Conservation (phyloP, 2,888 invertebrate species). For the Orthosia cruda region DNA sequence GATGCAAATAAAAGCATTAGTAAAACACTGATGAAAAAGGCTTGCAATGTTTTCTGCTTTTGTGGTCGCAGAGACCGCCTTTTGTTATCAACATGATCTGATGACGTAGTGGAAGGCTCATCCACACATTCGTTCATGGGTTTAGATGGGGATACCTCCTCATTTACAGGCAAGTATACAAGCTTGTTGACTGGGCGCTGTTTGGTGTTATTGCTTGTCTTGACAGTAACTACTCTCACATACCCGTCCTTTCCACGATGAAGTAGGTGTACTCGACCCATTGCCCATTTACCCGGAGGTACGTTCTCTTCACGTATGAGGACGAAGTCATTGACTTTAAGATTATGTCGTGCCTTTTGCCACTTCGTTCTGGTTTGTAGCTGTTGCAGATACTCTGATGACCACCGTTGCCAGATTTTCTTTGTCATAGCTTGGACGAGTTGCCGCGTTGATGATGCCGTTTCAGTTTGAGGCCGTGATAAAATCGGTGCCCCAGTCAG, state of each 20-base stretch:
- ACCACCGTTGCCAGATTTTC: too few relatives aligned
- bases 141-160: not conserved
- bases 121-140: not conserved
- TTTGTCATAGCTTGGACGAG: too few relatives aligned
- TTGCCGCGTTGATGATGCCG: too few relatives aligned
- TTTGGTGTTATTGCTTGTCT: not conserved
- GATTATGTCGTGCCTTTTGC: not conserved
- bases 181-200: conserved; percentile 5
- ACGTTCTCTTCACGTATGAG: conserved; percentile 1
- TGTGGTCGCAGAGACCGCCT: too few relatives aligned
- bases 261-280: not conserved
- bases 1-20: too few relatives aligned
- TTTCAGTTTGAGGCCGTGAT: too few relatives aligned
- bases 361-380: too few relatives aligned
- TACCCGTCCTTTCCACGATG: not conserved
- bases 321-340: not conserved
- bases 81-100: not conserved
- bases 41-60: not conserved
- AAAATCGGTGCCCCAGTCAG: too few relatives aligned
- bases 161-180: not conserved
- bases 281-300: conserved; percentile 5
- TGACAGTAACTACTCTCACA: not conserved
- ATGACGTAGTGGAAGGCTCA: not conserved
- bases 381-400: too few relatives aligned
- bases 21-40: too few relatives aligned